phyloP scores from a whole-genome alignment of 2,797 vertebrate genomes.

The Varecia variegata region DNA sequence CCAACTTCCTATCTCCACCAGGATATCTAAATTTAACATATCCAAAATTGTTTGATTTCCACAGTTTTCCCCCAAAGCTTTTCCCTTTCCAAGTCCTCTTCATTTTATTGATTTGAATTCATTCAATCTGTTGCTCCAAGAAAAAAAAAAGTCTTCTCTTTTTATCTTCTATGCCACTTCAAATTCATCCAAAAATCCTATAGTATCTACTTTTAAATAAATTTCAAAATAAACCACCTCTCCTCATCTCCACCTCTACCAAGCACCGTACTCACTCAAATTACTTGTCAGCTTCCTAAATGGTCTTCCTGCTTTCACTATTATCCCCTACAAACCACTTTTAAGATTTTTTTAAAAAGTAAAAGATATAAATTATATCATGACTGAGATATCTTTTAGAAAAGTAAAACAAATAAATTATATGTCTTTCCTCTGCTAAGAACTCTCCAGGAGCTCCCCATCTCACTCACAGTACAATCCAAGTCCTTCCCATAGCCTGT shows the following conservation, averaged over 20 bases:
- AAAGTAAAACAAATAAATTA: not conserved
- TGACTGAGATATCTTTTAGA: not conserved
- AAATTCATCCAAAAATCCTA: not conserved
- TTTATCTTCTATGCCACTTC: not conserved
- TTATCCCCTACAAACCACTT: not conserved
- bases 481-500: not conserved
- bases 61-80: not conserved
- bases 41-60: not conserved
- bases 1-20: not conserved
- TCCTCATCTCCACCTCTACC: not conserved
- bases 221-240: constrained; percentile 22
- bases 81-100: not conserved
- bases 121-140: not conserved
- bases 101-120: not conserved
- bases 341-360: not conserved
- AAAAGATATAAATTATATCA: not conserved
- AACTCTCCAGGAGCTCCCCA: not conserved
- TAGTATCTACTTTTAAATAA: not conserved
- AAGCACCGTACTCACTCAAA: not conserved
- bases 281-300: not conserved
- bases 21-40: not conserved
- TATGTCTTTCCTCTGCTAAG: not conserved
- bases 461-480: not conserved
- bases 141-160: not conserved
- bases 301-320: not conserved